Conservation (phyloP, 2,888 invertebrate genomes). For the Liopterus haemorrhoidalis region DNA sequence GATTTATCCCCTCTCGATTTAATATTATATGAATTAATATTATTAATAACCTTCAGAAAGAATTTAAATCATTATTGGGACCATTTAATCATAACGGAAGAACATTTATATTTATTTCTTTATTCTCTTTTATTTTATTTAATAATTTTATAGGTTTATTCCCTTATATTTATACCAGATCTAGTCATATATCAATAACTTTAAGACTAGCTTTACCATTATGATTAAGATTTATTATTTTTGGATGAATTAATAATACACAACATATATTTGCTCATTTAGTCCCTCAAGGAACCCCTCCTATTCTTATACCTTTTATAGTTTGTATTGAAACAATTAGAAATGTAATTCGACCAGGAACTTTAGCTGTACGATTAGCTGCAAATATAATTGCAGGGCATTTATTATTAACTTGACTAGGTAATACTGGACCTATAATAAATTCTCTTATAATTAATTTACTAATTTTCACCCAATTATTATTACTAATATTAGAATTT, state of each 20-base stretch:
- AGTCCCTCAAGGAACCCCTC: slow-evolving; percentile 63
- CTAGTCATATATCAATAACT: slow-evolving; percentile 58
- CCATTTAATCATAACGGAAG: slow-evolving; percentile 47
- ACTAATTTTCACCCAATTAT: slow-evolving; percentile 48
- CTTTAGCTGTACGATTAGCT: slow-evolving; percentile 62
- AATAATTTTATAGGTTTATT: slow-evolving; percentile 66
- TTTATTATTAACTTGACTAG: slow-evolving; percentile 58
- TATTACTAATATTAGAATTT: slow-evolving; percentile 53
- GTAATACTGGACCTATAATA: slow-evolving; percentile 43
- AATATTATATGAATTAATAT: slow-evolving; percentile 50
- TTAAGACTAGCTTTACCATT: slow-evolving; percentile 55
- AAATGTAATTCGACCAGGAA: slow-evolving; percentile 64
- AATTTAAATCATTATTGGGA: slow-evolving; percentile 55
- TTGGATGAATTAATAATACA: slow-evolving; percentile 57
- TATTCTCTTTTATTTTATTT: slow-evolving; percentile 57
- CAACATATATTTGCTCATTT: slow-evolving; percentile 61
- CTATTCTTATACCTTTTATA: slow-evolving; percentile 62
- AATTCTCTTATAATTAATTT: slow-evolving; percentile 32
- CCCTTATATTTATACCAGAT: slow-evolving; percentile 64
- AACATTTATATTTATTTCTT: slow-evolving; percentile 52
- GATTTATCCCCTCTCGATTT: slow-evolving; percentile 52
- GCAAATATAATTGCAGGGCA: slow-evolving; percentile 76
- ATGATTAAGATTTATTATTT: slow-evolving; percentile 61
- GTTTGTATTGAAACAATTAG: slow-evolving; percentile 70
- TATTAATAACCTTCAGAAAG: slow-evolving; percentile 47